Percentiles rank a stretch among this genome's conserved stretches.
phyloP scores from a whole-genome alignment of 2,797 vertebrate species.

The Notolepis coatsorum region DNA sequence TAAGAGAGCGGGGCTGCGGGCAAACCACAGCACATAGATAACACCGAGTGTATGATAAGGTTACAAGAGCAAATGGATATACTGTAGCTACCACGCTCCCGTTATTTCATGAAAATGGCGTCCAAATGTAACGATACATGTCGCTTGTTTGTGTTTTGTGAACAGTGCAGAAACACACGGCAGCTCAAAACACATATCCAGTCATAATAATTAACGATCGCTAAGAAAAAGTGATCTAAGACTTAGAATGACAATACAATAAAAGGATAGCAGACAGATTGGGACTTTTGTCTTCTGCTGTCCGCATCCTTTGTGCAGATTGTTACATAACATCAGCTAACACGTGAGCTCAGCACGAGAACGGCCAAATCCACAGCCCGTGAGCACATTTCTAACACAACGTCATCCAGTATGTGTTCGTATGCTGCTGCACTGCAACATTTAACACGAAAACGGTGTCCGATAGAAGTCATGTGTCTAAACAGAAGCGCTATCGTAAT shows the following conservation, averaged over 20 bases:
- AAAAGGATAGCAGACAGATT: constrained; percentile 41
- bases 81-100: not conserved
- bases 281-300: not conserved
- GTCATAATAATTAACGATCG: not conserved
- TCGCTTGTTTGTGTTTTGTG: not conserved
- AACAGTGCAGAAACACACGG: not conserved
- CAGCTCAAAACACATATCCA: not conserved
- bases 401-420: not conserved
- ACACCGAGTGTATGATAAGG: not conserved
- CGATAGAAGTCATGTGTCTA: not conserved
- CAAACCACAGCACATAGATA: not conserved
- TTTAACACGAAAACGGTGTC: not conserved
- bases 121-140: not conserved
- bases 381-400: not conserved
- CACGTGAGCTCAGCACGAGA: constrained; percentile 59
- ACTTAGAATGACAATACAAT: constrained; percentile 19
- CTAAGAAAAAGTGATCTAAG: not conserved
- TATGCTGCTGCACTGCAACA: not conserved
- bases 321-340: constrained; percentile 71
- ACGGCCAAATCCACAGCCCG: constrained; percentile 1
- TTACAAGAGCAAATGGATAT: not conserved
- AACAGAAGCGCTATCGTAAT: not conserved
- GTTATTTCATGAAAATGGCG: constrained; percentile 4
- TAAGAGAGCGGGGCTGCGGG: not conserved
- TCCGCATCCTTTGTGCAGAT: constrained; percentile 45